phyloP scores from a whole-genome alignment of 2,797 vertebrate genomes.

The Phoeniculus purpureus region DNA sequence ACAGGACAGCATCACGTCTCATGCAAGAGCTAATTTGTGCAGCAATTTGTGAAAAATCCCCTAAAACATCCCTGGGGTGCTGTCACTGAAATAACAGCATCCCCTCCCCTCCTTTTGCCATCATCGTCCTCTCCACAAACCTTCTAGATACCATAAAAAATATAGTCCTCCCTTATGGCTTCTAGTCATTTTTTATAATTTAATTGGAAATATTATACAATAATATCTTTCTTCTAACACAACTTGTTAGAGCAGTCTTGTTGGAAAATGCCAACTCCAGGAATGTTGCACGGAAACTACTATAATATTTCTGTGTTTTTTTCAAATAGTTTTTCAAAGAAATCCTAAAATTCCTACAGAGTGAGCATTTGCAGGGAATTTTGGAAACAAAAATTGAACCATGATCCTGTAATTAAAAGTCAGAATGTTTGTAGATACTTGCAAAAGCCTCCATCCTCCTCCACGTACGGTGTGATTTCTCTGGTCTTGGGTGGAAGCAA shows the following conservation, averaged over 20 bases:
- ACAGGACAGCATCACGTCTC: not conserved
- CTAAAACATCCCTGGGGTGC: not conserved
- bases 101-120: not conserved
- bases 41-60: not conserved
- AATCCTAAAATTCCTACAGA: rapidly evolving
- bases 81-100: not conserved
- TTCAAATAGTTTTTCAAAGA: not conserved
- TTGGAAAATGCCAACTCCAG: not conserved
- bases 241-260: not conserved
- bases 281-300: not conserved
- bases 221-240: not conserved
- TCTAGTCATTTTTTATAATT: not conserved
- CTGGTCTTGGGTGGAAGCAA: not conserved
- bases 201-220: not conserved
- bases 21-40: not conserved
- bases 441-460: not conserved
- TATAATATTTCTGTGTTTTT: not conserved
- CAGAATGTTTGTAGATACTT: not conserved
- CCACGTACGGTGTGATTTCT: not conserved
- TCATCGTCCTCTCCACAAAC: not conserved
- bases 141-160: not conserved
- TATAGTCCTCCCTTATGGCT: not conserved
- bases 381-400: not conserved
- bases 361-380: not conserved
- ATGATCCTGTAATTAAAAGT: not conserved